phyloP scores from a whole-genome alignment of 2,797 vertebrate genomes.

The Glossophaga mutica region DNA sequence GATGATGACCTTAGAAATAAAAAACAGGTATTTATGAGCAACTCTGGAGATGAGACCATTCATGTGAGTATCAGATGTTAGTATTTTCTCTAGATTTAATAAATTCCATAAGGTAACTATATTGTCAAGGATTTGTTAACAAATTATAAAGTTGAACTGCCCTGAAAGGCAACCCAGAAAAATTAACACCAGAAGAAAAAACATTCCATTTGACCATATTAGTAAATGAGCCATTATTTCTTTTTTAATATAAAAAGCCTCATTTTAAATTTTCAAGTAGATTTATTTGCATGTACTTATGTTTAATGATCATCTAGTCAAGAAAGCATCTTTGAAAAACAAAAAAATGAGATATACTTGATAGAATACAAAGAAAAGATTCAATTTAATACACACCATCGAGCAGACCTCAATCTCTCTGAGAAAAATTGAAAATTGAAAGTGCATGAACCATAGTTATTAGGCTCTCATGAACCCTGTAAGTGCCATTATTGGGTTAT shows the following conservation, averaged over 20 bases:
- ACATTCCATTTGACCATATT: background rate
- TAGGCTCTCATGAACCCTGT: background rate
- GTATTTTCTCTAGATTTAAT: background rate
- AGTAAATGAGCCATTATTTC: background rate
- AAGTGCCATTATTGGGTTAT: background rate
- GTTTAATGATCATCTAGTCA: background rate
- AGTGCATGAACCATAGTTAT: constrained; percentile 12
- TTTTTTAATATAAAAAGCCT: background rate
- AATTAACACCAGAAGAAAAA: background rate
- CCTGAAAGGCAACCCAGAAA: constrained; percentile 1
- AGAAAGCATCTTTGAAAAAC: background rate
- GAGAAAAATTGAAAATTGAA: constrained; percentile 44
- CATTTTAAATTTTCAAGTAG: background rate
- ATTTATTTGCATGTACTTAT: background rate
- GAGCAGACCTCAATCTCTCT: constrained; percentile 1
- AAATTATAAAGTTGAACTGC: background rate
- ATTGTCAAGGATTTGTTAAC: background rate
- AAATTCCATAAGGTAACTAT: background rate
- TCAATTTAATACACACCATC: background rate
- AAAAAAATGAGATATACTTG: background rate
- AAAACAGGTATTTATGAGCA: background rate
- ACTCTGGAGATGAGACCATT: background rate
- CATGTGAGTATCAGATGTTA: background rate
- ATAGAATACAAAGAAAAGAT: background rate
- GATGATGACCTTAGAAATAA: background rate